Base-by-base conservation (phyloP, 2,797 vertebrate genomes). In the Calcarius lapponicus region DNA sequence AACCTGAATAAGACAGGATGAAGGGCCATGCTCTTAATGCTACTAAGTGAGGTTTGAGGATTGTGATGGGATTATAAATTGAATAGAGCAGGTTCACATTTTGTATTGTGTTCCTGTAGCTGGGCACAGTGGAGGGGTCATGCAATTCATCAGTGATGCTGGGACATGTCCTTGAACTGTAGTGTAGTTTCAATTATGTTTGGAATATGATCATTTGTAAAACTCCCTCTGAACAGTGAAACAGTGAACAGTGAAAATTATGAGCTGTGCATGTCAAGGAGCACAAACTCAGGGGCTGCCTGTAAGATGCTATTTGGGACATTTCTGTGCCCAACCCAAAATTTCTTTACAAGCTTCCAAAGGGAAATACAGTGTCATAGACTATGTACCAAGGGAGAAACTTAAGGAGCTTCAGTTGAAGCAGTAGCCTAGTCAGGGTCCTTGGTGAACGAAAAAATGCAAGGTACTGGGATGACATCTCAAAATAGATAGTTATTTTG, bases 81-180 rank as follows among this genome's bases (percentile, higher is more conserved):
- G 10, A 50, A 36, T 19, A 31, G 7, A 66, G 17, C 15, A 58
- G 19, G 38, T 31, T 80, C 53, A n/a, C 4, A 4, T 92, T 81
- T 78, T 4, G 0, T 71, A 10, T 20, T 0, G 0, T 43, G 19
- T n/a, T 86, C 48, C 43, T 47, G 13, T 22, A 62, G 25, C 15
- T 85, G 48, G 34, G 24, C n/a, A 36, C 17, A 50, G 17, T 32
- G 15, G 26, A 87, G 24, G 22, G 13, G 15, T 42, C 50, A 50
- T 10, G 22, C 19, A n/a, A 13, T 80, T 82, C 1, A 1, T 65
- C 56, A 31, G 26, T 56, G 32, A 9, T 51, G 40, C 14, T 38
- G 57, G 42, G 22, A 73, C 38, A 40, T 6, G 20, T 40, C 36
- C 36, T 74, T 78, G 43, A 88, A 51, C 19, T 6, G 2, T 34